phyloP scores from a whole-genome alignment of 2,797 vertebrate genomes.

The Scomberomorus guttatus region DNA sequence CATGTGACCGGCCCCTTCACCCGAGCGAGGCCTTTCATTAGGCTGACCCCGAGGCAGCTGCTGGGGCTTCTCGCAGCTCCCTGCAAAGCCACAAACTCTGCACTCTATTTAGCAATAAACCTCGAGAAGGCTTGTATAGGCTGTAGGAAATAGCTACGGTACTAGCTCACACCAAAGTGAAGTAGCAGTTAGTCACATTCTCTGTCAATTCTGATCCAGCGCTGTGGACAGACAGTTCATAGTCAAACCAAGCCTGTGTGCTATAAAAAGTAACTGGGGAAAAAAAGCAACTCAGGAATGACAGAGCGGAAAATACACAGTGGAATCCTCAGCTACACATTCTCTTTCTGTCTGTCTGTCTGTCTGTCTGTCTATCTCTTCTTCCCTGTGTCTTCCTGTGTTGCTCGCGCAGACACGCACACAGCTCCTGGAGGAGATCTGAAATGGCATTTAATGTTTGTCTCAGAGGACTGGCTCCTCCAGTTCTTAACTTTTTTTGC shows the following conservation, averaged over 20 bases:
- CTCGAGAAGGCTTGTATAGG: conserved; percentile 39
- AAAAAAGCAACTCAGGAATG: conserved; percentile 66
- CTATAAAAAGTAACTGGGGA: conserved; percentile 75
- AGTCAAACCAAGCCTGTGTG: conserved; percentile 46
- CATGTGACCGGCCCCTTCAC: conserved; percentile 46
- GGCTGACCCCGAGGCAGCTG: conserved; percentile 59
- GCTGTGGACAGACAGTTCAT: conserved; percentile 53
- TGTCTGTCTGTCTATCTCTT: conserved; percentile 29
- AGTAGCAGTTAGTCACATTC: conserved; percentile 51
- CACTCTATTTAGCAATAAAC: conserved; percentile 53
- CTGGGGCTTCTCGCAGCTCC: conserved; percentile 55
- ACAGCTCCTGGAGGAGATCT: conserved; percentile 38
- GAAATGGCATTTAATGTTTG: conserved; percentile 49
- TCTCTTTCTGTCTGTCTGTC: conserved; percentile 42
- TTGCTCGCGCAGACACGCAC: not conserved
- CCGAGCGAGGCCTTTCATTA: conserved; percentile 41
- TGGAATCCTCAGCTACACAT: conserved; percentile 63
- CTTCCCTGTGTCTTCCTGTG: conserved; percentile 48
- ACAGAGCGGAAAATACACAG: conserved; percentile 72
- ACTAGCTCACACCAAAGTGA: conserved; percentile 44
- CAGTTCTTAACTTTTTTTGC: not conserved
- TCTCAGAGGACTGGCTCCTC: conserved; percentile 16
- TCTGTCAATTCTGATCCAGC: conserved; percentile 41
- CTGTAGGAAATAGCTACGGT: conserved; percentile 44
- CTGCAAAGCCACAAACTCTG: conserved; percentile 63